Evolutionary conservation across 2,797 vertebrate genomes (phyloP), one percentile per base, ranked within the genome.

Genomic region (Lepus oiostolus): DNA sequence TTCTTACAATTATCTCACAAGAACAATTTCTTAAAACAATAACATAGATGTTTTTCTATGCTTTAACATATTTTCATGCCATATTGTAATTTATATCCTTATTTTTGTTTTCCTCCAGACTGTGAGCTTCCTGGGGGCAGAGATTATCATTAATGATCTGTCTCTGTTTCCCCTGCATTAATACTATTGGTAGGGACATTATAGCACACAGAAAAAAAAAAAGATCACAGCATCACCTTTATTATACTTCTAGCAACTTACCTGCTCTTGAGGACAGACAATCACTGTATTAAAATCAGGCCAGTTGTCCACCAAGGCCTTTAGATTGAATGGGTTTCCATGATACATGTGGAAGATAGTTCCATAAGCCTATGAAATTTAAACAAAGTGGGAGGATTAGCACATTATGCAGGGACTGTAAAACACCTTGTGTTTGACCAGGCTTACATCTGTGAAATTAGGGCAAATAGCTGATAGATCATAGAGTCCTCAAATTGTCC

Each of bases 271-370:
- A 38, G 95, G 96, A 26, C 88, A 54, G 42, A 96, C 68, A 32
- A 97, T 71, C 58, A 96, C 92, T 13, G 96, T 97, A 2, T 87
- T 95, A 74, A 97, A 97, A 87, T 97, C 95, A 82, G 97, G 93
- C 97, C 96, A 95, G 28, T 63, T 95, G 77, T 97, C 92, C 35
- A 96, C 95, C 28, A 97, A 5, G 19, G 58, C 92, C 80, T 96
- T 94, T 3, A 97, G 52, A 30, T 85, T 97, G 88, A 97, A 97
- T 0, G 87, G 90, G 17, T 97, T 97, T 89, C 95, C 93, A 4
- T 71, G 81, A 21, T 95, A 96, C 63, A 97, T 90, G 47, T 97
- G 95, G 68, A 94, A 97, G 52, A 89, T 2, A 0, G 96, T 97
- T 2, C 95, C 93, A 74, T 95, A 97, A 42, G 96, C 89, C 96